phyloP scores from a whole-genome alignment of 2,888 invertebrate species.

The Pyrrhia umbra region DNA sequence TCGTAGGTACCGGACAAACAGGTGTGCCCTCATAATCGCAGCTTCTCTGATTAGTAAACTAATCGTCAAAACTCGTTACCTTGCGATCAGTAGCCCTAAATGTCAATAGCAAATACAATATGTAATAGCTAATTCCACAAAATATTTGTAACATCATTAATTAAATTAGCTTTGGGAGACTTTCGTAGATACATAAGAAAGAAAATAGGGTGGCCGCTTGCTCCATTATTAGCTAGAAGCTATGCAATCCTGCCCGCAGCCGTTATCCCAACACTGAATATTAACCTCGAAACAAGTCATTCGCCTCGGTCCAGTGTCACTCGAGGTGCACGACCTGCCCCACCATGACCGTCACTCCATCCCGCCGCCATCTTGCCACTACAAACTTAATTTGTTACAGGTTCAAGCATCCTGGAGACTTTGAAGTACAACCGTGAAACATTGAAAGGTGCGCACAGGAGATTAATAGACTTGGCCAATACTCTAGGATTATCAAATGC shows the following conservation, averaged over 20 bases:
- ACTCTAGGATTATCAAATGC: slow-evolving; percentile 98
- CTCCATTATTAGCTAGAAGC: neutral
- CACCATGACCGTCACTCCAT: neutral
- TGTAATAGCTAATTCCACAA: too few species aligned
- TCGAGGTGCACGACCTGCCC: neutral
- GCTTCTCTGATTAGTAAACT: neutral
- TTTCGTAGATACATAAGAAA: neutral
- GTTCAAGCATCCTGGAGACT: slow-evolving; percentile 94
- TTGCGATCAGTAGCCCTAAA: neutral
- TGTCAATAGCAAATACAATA: neutral
- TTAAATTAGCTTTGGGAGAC: neutral
- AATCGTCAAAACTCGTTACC: neutral
- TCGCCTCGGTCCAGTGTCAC: neutral
- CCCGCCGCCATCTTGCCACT: neutral
- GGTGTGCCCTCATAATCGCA: too few species aligned
- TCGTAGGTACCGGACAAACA: neutral
- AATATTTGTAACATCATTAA: neutral
- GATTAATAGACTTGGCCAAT: slow-evolving; percentile 97
- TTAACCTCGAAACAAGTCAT: neutral
- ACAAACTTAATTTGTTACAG: slow-evolving; percentile 77
- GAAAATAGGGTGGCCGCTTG: neutral
- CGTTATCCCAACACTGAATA: neutral
- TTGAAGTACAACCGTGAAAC: slow-evolving; percentile 95
- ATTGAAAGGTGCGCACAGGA: slow-evolving; percentile 96
- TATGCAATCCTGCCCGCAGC: neutral